A percentile compares a stretch with the other conserved stretches of the same genome.
Conservation (phyloP, 2,888 invertebrate species). For the Cyclophora punctaria region DNA sequence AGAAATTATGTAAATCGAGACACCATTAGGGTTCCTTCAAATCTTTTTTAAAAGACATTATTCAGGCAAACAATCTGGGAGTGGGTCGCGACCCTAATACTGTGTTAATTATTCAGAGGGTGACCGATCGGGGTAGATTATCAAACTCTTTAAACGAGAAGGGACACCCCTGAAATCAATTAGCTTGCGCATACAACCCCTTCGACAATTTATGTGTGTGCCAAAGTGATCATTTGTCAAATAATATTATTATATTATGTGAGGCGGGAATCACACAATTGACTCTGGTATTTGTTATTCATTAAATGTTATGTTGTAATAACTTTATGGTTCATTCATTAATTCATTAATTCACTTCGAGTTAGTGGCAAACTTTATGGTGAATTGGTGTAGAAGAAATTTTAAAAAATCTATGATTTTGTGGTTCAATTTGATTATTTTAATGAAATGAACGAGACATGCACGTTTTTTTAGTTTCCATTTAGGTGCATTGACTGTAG, state of each 20-base stretch:
- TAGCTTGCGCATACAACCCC: slow-evolving; percentile 48
- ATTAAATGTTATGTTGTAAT: too few relatives aligned
- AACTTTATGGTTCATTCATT: too few relatives aligned
- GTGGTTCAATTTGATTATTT: too few relatives aligned
- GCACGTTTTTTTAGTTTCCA: too few relatives aligned
- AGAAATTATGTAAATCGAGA: slow-evolving; percentile 34
- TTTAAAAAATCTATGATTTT: too few relatives aligned
- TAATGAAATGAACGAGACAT: too few relatives aligned
- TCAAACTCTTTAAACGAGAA: slow-evolving; percentile 22
- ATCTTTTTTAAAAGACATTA: slow-evolving; percentile 49
- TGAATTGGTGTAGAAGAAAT: too few relatives aligned
- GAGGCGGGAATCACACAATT: slow-evolving; percentile 16
- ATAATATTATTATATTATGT: slow-evolving; percentile 27
- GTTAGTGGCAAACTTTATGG: too few relatives aligned
- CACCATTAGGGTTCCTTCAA: slow-evolving; percentile 32
- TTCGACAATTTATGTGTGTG: slow-evolving; percentile 45
- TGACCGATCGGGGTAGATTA: slow-evolving; percentile 38
- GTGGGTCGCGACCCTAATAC: slow-evolving; percentile 37
- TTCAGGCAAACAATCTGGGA: slow-evolving; percentile 40
- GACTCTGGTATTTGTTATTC: slow-evolving; percentile 11
- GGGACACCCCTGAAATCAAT: slow-evolving; percentile 51
- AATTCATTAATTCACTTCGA: too few relatives aligned
- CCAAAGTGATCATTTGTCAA: slow-evolving; percentile 12
- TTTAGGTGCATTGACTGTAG: too few relatives aligned
- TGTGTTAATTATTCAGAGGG: slow-evolving; percentile 57